Percentiles rank a stretch among this genome's conserved stretches.
Evolutionary conservation across 2,797 vertebrate genomes (phyloP).

Genomic region (Liparis tanakae): DNA sequence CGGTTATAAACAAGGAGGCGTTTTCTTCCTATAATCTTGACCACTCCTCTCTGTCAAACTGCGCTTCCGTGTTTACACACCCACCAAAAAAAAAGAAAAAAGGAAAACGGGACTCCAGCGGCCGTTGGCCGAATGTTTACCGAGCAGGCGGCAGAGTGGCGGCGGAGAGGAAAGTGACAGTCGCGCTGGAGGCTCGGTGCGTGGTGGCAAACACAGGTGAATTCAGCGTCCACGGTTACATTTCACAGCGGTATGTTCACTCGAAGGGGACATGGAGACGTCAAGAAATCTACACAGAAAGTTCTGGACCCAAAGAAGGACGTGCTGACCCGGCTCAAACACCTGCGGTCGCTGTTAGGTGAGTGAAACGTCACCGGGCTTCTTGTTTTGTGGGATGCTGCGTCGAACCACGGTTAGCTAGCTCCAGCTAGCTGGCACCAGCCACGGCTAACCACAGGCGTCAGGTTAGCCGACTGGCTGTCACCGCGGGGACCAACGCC

Average conservation of each 20-base stretch:
- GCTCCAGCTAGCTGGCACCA: conserved; percentile 37
- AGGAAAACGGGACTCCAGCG: conserved; percentile 59
- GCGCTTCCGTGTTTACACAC: conserved; percentile 87
- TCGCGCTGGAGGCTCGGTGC: conserved; percentile 73
- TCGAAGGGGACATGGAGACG: conserved; percentile 94
- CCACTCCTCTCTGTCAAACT: conserved; percentile 62
- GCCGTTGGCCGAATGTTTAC: conserved; percentile 73
- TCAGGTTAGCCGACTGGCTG: conserved; percentile 62
- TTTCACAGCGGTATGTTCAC: conserved; percentile 93
- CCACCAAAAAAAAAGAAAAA: conserved; percentile 57
- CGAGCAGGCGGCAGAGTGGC: conserved; percentile 60
- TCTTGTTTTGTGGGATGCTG: conserved; percentile 41
- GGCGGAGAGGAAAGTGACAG: conserved; percentile 77
- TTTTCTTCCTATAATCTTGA: conserved; percentile 35
- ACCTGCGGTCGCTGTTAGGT: conserved; percentile 96
- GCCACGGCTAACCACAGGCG: conserved; percentile 55
- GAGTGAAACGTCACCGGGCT: conserved; percentile 79
- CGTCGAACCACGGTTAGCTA: conserved; percentile 54
- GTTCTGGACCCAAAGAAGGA: conserved; percentile 99
- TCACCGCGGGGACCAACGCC: conserved; percentile 29
- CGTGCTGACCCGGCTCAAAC: conserved; percentile 93
- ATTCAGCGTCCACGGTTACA: conserved; percentile 76
- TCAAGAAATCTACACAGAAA: conserved; percentile 99
- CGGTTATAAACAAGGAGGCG: conserved; percentile 62
- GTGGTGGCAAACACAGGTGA: conserved; percentile 80